These are phyloP conservation scores for Otocyon megalotis DNA, from an alignment of 2,113 vertebrate genomes.

Conservation along the genomic window DNA sequence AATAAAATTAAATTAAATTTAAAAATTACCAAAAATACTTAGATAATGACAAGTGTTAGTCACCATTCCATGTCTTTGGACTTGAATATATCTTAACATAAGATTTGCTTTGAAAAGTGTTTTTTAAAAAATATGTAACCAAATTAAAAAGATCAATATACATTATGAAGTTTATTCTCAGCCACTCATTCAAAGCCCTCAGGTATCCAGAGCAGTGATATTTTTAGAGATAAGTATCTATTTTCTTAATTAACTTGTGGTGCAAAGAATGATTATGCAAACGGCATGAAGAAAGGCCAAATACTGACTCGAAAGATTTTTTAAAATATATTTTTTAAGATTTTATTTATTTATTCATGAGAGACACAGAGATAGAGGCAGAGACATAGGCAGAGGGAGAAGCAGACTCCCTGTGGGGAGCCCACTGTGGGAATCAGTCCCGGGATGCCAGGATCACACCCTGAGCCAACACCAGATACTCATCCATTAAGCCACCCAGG, in stretches of 20 bases:
- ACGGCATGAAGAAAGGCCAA: neutral
- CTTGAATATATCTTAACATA: neutral
- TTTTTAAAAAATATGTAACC: neutral
- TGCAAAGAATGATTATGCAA: conserved; percentile 15
- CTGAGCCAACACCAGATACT: too few species aligned
- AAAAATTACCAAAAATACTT: neutral
- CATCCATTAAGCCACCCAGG: too few species aligned
- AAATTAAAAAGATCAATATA: neutral
- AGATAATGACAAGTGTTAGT: neutral
- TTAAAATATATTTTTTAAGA: too few species aligned
- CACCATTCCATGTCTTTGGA: neutral
- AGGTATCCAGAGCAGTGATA: neutral
- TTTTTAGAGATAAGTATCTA: conserved; percentile 21
- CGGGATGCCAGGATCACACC: too few species aligned
- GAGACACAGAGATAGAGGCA: too few species aligned
- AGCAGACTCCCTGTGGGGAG: too few species aligned
- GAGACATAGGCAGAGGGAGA: too few species aligned
- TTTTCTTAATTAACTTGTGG: conserved; percentile 48
- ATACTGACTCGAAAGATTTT: neutral
- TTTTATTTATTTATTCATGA: too few species aligned
- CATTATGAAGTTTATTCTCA: neutral
- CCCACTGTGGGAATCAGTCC: too few species aligned
- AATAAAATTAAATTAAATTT: too few species aligned
- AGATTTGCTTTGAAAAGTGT: neutral
- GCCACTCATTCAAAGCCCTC: neutral